Base-by-base conservation (phyloP, 2,113 vertebrate genomes). In the Apistogramma diplotaenia region DNA sequence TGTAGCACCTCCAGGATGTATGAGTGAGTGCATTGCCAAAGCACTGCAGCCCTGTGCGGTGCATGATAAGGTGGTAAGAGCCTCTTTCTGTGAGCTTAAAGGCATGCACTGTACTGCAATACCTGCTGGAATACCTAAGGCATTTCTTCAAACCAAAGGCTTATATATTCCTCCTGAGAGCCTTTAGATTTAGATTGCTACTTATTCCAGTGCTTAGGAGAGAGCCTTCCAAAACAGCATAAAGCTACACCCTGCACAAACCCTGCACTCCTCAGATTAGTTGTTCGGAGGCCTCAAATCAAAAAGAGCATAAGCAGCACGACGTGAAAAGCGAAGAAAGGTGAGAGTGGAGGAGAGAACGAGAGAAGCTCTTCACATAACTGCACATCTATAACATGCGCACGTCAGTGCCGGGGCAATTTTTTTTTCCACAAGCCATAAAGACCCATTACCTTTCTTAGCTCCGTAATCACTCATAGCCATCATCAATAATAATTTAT, bases 401-500 rank as follows among this genome's bases (percentile, higher is more conserved):
- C 75, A 29, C 9, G 2, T 53, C 21, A 53, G 21, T 70, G 10
- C 58, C 25, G 59, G 37, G 74, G 79, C 37, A 12, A 33, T 16
- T 71, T 67, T 79, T 82, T 78, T 83, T 11, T 49, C 46, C 59
- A 49, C 6, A 8, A 78, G 72, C 29, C 19, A 70, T 76, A 61
- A 83, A 23, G 57, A 56, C 58, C 55, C 58, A 60, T 84, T 84
- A 79, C 31, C 11, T 82, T 23, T 23, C 29, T 84, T 73, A 81
- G 62, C 43, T 65, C 71, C 81, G 59, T 76, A 86, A 85, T 87
- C 70, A 76, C 54, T 71, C 19, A 23, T 21, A 58, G 21, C 37
- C 27, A 49, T 85, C 76, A 59, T 61, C 75, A 85, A 78, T 81
- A 55, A 79, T 56, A 78, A 81, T 80, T 81, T 55, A 83, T 67